Percentiles rank a stretch among this genome's conserved stretches.
Evolutionary conservation across 2,888 invertebrate species (phyloP).

Genomic region (Cephus nigrinus): DNA sequence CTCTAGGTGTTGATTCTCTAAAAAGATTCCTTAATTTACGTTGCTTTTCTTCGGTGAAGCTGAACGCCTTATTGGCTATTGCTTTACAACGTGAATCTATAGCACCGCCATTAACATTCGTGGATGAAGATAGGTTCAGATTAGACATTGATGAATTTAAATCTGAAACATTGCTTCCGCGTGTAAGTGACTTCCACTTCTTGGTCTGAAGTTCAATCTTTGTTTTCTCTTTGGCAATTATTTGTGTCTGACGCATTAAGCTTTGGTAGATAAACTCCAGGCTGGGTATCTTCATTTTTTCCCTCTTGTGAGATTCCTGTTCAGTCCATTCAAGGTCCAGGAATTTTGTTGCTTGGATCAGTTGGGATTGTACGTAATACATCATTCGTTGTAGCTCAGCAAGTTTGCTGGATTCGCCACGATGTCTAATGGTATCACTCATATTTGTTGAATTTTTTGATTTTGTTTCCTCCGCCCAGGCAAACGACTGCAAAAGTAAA

Average conservation of each 20-base stretch:
- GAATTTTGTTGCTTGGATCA: constrained; percentile 77
- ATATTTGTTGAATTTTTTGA: constrained; percentile 65
- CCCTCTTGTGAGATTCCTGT: constrained; percentile 48
- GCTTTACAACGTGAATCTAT: constrained; percentile 55
- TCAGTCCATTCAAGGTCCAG: constrained; percentile 83
- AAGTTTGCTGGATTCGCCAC: constrained; percentile 75
- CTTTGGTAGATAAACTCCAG: constrained; percentile 84
- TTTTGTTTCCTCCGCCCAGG: constrained; percentile 71
- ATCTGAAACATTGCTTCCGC: constrained; percentile 33
- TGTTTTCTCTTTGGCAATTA: constrained; percentile 71
- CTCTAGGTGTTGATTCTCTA: constrained; percentile 43
- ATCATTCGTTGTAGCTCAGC: constrained; percentile 76
- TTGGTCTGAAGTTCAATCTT: constrained; percentile 43
- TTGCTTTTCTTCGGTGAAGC: constrained; percentile 53
- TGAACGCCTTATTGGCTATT: constrained; percentile 50
- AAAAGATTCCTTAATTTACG: constrained; percentile 49
- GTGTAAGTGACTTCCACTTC: constrained; percentile 46
- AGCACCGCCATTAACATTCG: constrained; percentile 35
- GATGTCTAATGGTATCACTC: constrained; percentile 67
- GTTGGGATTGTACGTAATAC: constrained; percentile 80
- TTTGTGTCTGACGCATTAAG: constrained; percentile 79
- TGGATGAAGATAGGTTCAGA: constrained; percentile 44
- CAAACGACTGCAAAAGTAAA: constrained; percentile 69
- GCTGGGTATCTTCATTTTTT: constrained; percentile 74
- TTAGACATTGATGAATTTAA: constrained; percentile 52